Evolutionary conservation across 2,113 vertebrate genomes (phyloP), one percentile per base, ranked within the genome.

Genomic region (Calyptommatus sinebrachiatus): DNA sequence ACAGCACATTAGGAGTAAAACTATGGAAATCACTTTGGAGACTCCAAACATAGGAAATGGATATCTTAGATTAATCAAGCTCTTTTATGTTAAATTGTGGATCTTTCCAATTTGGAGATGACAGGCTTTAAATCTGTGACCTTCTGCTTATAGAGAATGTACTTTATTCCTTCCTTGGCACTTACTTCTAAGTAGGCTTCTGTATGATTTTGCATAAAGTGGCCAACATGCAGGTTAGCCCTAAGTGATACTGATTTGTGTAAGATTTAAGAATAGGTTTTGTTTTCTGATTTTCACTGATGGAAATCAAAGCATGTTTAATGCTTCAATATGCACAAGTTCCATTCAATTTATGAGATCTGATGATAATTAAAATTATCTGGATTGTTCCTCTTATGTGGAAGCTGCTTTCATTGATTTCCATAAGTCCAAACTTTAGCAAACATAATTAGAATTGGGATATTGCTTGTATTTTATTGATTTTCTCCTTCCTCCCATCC

Each of bases 231-330:
- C 12, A 63, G 65, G 65, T 73, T 46, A 79, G 11, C 45, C 26
- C 21, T 70, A 16, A n/a, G 28, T 35, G 60, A 22, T 53, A 73
- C 65, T 65, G 70, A 73, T 73, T 35, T 73, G 28, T 31, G 11
- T 50, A 65, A 45, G 46, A 57, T 29, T 73, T 67, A 46, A 66
- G 46, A 41, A 53, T 14, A 2, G 57, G 67, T 24, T 73, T 67
- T 29, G 12, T 60, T 78, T 70, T 66, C n/a, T 65, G 70, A 66
- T 50, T 46, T 53, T 48, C 70, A 80, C 65, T 73, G 61, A 80
- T 65, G 50, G 22, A 80, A 80, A 73, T 35, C 28, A 65, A 73
- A 66, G 71, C 28, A 66, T 31, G n/a, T 35, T 57, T 73, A 66
- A 80, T 73, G 29, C 22, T 67, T 80, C 29, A 73, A n/a, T 26